These are phyloP conservation scores for Polyommatus iphigenia DNA, from an alignment of 2,888 invertebrate species.

Conservation along the genomic window DNA sequence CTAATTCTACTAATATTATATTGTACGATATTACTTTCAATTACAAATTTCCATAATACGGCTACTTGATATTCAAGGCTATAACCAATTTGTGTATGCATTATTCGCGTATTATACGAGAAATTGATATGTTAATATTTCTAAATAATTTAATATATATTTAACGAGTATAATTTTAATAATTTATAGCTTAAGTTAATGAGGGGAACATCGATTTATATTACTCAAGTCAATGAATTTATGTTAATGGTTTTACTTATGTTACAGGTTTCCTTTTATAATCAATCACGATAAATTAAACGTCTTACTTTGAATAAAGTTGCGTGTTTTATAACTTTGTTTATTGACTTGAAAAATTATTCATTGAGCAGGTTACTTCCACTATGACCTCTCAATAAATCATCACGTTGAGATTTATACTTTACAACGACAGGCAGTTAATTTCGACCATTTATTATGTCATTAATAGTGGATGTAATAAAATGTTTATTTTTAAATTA, in stretches of 20 bases:
- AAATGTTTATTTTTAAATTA: not conserved
- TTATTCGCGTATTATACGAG: constrained; percentile 13
- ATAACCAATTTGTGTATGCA: constrained; percentile 27
- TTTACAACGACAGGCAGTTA: constrained; percentile 10
- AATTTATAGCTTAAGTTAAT: constrained; percentile 28
- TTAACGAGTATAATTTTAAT: constrained; percentile 22
- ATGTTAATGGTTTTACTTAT: constrained; percentile 38
- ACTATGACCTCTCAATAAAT: constrained; percentile 25
- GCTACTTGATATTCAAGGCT: constrained; percentile 31
- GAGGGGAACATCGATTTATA: constrained; percentile 19
- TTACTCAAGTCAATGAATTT: constrained; percentile 30
- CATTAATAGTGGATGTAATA: constrained; percentile 1
- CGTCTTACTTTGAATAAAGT: constrained; percentile 40
- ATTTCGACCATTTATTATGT: not conserved
- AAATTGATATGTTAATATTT: constrained; percentile 29
- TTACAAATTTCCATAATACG: constrained; percentile 24
- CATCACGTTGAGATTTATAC: constrained; percentile 18
- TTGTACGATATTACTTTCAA: constrained; percentile 23
- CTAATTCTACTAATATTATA: not conserved
- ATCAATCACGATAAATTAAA: constrained; percentile 46
- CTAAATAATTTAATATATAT: constrained; percentile 21
- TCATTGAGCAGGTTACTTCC: constrained; percentile 31
- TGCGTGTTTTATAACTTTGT: constrained; percentile 41
- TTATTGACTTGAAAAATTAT: constrained; percentile 39
- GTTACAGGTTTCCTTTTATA: constrained; percentile 36